These are phyloP conservation scores for Trissonchulus sp. DNA, from an alignment of 2,888 invertebrate species.

Conservation along the genomic window DNA sequence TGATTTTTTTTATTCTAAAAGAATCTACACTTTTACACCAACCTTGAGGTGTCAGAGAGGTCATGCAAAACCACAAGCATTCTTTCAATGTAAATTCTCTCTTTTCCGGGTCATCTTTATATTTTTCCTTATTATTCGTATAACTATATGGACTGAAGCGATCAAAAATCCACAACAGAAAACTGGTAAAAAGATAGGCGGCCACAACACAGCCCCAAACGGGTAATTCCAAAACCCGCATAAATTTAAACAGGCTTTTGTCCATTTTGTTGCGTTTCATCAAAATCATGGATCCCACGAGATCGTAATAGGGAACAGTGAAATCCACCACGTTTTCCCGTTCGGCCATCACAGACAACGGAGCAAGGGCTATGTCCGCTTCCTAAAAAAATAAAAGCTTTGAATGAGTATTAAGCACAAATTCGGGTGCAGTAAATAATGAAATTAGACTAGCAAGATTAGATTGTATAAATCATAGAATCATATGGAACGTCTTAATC, in stretches of 20 bases:
- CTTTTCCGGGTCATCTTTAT: constrained; percentile 64
- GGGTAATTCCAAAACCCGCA: constrained; percentile 87
- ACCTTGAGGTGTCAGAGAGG: constrained; percentile 82
- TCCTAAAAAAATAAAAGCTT: constrained; percentile 58
- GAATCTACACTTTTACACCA: no score
- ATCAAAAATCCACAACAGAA: constrained; percentile 92
- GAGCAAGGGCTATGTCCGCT: constrained; percentile 87
- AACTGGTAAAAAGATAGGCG: constrained; percentile 86
- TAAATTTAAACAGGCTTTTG: constrained; percentile 89
- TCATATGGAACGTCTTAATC: no score
- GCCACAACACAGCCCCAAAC: constrained; percentile 94
- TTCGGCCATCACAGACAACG: constrained; percentile 94
- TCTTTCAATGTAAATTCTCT: constrained; percentile 82
- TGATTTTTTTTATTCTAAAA: no score
- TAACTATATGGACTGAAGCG: constrained; percentile 95
- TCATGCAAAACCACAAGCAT: constrained; percentile 98
- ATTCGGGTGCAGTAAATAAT: background rate
- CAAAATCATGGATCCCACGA: constrained; percentile 91
- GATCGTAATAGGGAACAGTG: constrained; percentile 94
- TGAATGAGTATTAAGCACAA: no score
- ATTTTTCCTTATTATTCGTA: constrained; percentile 82
- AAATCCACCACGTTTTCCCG: constrained; percentile 94
- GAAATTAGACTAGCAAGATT: background rate
- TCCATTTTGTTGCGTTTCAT: constrained; percentile 82
- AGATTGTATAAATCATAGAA: background rate